A percentile compares a stretch with the other conserved stretches of the same genome.
These are phyloP conservation scores for Lochmaea crataegi DNA, from an alignment of 2,888 invertebrate species.

Conservation along the genomic window DNA sequence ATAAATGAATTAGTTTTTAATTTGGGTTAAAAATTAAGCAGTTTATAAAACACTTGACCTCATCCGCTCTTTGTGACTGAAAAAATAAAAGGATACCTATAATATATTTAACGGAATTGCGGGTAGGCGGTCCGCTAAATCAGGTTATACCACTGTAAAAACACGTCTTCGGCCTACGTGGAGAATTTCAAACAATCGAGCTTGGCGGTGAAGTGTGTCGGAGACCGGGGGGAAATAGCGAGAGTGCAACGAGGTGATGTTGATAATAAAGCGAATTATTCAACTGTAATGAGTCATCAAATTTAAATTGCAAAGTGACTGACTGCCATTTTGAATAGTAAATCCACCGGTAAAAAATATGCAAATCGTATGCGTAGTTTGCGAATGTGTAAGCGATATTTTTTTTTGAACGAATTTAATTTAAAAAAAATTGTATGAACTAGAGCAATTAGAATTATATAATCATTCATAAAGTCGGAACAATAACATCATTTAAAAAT, in stretches of 20 bases:
- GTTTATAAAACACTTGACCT: slow-evolving; percentile 1
- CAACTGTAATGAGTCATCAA: slow-evolving; percentile 5
- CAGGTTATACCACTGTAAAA: slow-evolving; percentile 45
- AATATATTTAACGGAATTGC: slow-evolving; percentile 38
- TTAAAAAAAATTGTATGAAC: neutral
- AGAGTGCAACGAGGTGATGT: slow-evolving; percentile 13
- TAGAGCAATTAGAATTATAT: neutral
- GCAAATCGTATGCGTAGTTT: neutral
- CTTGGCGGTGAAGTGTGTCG: neutral
- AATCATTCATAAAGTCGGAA: too few species aligned
- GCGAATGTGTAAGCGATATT: neutral
- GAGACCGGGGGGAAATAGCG: neutral
- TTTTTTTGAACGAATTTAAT: neutral
- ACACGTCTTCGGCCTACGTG: slow-evolving; percentile 43
- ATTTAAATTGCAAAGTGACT: slow-evolving; percentile 4
- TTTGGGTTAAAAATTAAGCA: neutral
- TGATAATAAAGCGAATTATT: slow-evolving; percentile 9
- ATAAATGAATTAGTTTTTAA: neutral
- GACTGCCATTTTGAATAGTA: slow-evolving; percentile 10
- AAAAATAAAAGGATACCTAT: neutral
- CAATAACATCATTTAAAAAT: too few species aligned
- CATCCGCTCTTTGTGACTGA: neutral
- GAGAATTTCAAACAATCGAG: slow-evolving; percentile 34
- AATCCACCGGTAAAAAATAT: neutral
- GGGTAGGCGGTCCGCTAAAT: slow-evolving; percentile 43